Evolutionary conservation across 2,113 vertebrate species (phyloP).

Genomic region (Elachura formosa): DNA sequence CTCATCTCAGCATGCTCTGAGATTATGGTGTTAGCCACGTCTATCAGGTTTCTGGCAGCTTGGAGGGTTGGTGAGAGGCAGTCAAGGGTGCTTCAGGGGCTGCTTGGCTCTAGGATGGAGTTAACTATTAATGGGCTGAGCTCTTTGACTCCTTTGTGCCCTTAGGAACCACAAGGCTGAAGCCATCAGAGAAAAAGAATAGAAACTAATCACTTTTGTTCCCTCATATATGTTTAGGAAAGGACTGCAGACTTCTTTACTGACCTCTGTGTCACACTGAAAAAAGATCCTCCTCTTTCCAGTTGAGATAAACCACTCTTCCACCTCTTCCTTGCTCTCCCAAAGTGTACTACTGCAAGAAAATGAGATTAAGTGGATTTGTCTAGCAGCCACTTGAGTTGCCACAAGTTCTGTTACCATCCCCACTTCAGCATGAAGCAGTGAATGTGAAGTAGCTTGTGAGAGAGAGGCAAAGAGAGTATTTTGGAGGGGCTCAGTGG

Average conservation of each 20-base stretch:
- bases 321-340: background rate
- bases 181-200: constrained; percentile 46
- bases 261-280: constrained; percentile 59
- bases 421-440: constrained; percentile 10
- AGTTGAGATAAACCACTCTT: constrained; percentile 32
- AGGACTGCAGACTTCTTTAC: constrained; percentile 36
- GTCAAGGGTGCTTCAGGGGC: constrained; percentile 1
- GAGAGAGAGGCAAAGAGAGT: background rate
- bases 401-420: background rate
- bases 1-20: background rate
- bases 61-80: background rate
- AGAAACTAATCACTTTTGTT: constrained; percentile 61
- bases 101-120: background rate
- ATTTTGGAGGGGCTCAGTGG: background rate
- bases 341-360: constrained; percentile 14
- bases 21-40: constrained; percentile 4
- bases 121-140: constrained; percentile 54
- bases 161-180: background rate
- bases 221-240: background rate
- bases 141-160: constrained; percentile 57
- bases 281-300: constrained; percentile 11
- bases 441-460: background rate
- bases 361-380: constrained; percentile 58
- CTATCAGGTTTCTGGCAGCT: background rate
- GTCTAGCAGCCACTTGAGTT: constrained; percentile 30